Base-by-base conservation (phyloP, 2,113 vertebrate species). In the Oncorhynchus gorbuscha region DNA sequence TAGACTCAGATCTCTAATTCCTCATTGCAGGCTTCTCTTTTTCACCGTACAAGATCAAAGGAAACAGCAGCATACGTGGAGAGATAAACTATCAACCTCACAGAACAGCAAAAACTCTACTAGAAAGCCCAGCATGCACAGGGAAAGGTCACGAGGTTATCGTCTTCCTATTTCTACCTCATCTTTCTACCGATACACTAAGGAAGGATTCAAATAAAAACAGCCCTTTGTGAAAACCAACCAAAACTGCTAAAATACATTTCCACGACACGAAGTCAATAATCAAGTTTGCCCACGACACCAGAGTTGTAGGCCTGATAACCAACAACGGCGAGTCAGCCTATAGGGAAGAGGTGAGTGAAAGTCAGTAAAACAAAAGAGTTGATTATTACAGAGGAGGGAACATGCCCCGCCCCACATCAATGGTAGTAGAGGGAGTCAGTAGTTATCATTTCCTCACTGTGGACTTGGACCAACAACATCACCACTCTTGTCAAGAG, bases 11-110 rank as follows among this genome's bases (percentile, higher is more conserved):
- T 81, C 76, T 79, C 39, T 81, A 73, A 82, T 85, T 76, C 79
- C 55, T 74, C 69, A 64, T 81, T 69, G 69, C 78, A 69, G 73
- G 18, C 35, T n/a, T 45, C 62, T 72, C 73, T 76, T 59, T 81
- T 35, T 67, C 68, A 65, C n/a, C 26, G 18, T 69, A 6, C 49
- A 48, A 84, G 68, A 85, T 84, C 80, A 83, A 89, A 85, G 78
- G 77, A 74, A 39, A 39, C 30, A 65, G 59, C 71, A 73, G 79
- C 64, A 70, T 62, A 26, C 7, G n/a, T n/a, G 16, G 59, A 55
- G 49, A 75, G 74, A 81, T 79, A 79, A 78, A 76, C 66, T 45
- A 58, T 24, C 20, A 14, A 48, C n/a, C 26, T 64, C 18, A 7
- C n/a, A 14, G 49, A 13, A 51, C 49, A 51, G 49, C 11, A 51